Evolutionary conservation across 2,113 vertebrate species (phyloP).

Genomic region (Nymphicus hollandicus): DNA sequence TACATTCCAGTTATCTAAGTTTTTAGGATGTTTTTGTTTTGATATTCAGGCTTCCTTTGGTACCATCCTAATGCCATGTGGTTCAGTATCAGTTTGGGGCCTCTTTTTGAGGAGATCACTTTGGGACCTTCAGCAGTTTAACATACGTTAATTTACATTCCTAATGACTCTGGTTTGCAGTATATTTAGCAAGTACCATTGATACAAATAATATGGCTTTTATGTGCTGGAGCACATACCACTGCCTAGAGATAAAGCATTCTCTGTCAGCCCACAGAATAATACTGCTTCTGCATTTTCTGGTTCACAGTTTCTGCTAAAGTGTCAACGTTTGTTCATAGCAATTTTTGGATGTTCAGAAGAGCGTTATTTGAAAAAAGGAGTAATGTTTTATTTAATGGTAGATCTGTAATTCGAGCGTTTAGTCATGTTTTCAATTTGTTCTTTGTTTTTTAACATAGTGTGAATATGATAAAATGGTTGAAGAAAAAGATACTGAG

Average conservation of each 20-base stretch:
- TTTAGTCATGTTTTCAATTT: background rate
- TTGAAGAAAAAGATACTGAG: conserved; percentile 89
- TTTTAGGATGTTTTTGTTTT: background rate
- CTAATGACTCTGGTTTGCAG: background rate
- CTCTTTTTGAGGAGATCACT: background rate
- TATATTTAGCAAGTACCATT: background rate
- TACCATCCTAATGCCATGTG: background rate
- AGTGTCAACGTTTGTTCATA: background rate
- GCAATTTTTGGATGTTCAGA: background rate
- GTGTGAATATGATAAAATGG: conserved; percentile 88
- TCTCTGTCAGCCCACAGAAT: background rate
- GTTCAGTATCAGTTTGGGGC: background rate
- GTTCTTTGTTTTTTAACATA: conserved; percentile 41
- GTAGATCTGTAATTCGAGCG: background rate
- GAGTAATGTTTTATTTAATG: background rate
- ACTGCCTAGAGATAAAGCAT: background rate
- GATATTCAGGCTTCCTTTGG: background rate
- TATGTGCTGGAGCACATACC: background rate
- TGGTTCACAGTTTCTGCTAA: background rate
- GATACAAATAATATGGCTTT: background rate
- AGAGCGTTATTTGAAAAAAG: background rate
- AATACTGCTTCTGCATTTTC: background rate
- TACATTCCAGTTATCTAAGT: background rate
- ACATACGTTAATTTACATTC: background rate
- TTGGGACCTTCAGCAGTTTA: background rate